Base-by-base conservation (phyloP, 2,888 invertebrate species). In the Eupithecia abbreviata region DNA sequence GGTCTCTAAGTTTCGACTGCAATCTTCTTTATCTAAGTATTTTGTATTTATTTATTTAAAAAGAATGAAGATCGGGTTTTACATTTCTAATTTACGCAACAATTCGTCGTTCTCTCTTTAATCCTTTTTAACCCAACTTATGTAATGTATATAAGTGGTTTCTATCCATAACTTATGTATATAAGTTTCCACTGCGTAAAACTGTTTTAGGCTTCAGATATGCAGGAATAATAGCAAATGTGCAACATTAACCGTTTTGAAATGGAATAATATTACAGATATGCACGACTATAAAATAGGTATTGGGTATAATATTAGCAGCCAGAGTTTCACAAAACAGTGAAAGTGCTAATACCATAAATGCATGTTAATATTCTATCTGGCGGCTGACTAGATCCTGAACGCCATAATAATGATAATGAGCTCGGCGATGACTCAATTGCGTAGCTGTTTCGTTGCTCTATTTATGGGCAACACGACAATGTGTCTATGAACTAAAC, bases 321-420 rank as follows among this genome's bases (percentile, higher is more conserved):
- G 76, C 71, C 76, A 66, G 76, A 75, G 76, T 78, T 80, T 76
- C 78, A 78, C 77, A 77, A 78, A 79, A 76, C 71, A 77, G 81
- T 78, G 80, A 81, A 81, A 83, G 81, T 80, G 80, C 74, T 76
- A 72, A 84, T 79, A 83, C 82, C 81, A 73, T 82, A 77, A 81
- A 80, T 43, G 76, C 74, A 75, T 73, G 78, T 71, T 71, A 75
- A 75, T 73, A 75, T 58, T 66, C 69, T 73, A 77, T 75, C 77
- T 55, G 58, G 71, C 67, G 15, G 42, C 67, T 49, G 41, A 43
- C 49, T 51, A 75, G 71, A 76, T 74, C 69, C 51, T 71, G 71
- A 69, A 75, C 71, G 75, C 73, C 15, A 71, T 78, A 78, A 77
- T 75, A 77, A 75, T 75, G 73, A 58, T 74, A 76, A 78, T 76